Percentiles rank a stretch among this genome's conserved stretches.
Evolutionary conservation across 2,797 vertebrate genomes (phyloP).

Genomic region (Gambusia yucatana): DNA sequence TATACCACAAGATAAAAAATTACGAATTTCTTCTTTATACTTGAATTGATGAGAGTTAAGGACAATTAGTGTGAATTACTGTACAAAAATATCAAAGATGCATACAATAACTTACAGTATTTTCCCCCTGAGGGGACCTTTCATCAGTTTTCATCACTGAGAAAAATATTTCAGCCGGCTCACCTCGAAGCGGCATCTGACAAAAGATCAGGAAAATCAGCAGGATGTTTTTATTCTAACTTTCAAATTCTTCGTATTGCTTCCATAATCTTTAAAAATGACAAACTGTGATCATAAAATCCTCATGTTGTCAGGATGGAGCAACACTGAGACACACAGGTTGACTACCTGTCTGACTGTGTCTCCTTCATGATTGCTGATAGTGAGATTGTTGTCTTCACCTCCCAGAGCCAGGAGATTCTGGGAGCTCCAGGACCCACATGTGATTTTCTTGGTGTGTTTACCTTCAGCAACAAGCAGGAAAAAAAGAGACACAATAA

Average conservation of each 20-base stretch:
- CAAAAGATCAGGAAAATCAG: conserved; percentile 31
- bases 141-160: conserved; percentile 94
- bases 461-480: conserved; percentile 82
- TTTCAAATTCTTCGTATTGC: not conserved
- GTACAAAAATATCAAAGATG: not conserved
- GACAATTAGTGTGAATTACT: not conserved
- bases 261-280: not conserved
- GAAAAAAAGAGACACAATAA: not conserved
- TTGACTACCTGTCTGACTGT: conserved; percentile 90
- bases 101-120: conserved; percentile 83
- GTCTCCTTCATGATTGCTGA: conserved; percentile 97
- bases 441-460: conserved; percentile 94
- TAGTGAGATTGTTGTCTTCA: conserved; percentile 91
- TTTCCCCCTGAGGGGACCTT: conserved; percentile 84
- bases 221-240: not conserved
- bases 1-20: not conserved
- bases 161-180: conserved; percentile 91
- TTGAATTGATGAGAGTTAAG: not conserved
- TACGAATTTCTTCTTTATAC: not conserved
- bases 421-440: conserved; percentile 94
- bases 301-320: not conserved
- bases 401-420: conserved; percentile 94
- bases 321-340: not conserved
- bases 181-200: conserved; percentile 86
- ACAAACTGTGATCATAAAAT: not conserved